These are phyloP conservation scores for Cantharis nigra DNA, from an alignment of 2,888 invertebrate species.

Conservation along the genomic window DNA sequence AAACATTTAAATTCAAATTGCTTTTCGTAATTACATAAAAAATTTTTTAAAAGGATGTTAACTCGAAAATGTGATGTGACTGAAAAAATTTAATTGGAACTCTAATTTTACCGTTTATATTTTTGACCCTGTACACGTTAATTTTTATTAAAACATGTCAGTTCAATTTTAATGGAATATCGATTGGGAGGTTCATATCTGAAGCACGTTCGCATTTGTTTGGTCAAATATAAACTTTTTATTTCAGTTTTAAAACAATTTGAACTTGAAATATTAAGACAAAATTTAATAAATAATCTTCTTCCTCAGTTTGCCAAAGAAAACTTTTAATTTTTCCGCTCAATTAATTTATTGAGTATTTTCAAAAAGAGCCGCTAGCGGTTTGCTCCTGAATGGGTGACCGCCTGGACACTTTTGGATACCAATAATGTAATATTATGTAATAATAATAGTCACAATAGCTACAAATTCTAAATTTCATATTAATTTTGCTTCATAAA, in stretches of 20 bases:
- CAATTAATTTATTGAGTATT: too few relatives aligned
- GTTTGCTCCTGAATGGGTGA: too few relatives aligned
- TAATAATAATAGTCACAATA: too few relatives aligned
- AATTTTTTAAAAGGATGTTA: background rate
- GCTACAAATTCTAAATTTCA: too few relatives aligned
- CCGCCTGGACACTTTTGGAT: too few relatives aligned
- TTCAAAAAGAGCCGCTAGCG: too few relatives aligned
- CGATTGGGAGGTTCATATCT: background rate
- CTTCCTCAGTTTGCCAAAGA: too few relatives aligned
- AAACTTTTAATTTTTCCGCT: too few relatives aligned
- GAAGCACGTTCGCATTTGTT: background rate
- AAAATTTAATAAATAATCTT: too few relatives aligned
- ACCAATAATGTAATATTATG: too few relatives aligned
- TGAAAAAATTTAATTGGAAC: background rate
- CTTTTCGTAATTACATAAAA: background rate
- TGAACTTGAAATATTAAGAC: background rate
- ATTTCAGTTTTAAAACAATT: background rate
- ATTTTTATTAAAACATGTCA: background rate
- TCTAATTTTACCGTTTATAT: background rate
- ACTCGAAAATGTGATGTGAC: background rate
- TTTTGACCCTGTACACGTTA: background rate
- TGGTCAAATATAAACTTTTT: background rate
- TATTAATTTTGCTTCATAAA: too few relatives aligned
- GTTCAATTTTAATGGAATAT: background rate
- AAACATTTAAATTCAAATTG: background rate